Percentiles rank a stretch among this genome's conserved stretches.
Conservation (phyloP, 2,888 invertebrate genomes). For the Tenthredo distinguenda region DNA sequence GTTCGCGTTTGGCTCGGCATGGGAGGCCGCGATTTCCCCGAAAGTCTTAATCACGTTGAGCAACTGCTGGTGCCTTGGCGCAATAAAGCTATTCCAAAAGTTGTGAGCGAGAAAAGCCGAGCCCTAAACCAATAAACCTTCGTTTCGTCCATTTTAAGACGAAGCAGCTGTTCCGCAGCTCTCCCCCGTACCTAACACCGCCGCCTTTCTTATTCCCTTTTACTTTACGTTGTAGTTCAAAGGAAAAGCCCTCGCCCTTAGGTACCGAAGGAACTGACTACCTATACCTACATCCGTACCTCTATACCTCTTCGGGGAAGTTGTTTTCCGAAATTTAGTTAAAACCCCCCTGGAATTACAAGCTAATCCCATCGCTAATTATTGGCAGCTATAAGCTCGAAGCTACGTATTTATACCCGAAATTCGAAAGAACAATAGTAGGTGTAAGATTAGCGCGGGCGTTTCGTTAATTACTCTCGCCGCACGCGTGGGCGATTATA, state of each 20-base stretch:
- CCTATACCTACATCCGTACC: background rate
- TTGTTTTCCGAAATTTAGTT: constrained; percentile 28
- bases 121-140: constrained; percentile 71
- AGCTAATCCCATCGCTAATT: background rate
- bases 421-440: too few relatives aligned
- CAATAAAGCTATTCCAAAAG: constrained; percentile 42
- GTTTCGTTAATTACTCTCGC: background rate
- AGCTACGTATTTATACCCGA: too few relatives aligned
- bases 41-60: constrained; percentile 15
- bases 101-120: constrained; percentile 39
- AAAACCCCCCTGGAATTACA: background rate
- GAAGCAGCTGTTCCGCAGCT: constrained; percentile 61
- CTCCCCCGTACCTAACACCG: background rate
- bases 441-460: background rate
- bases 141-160: constrained; percentile 59
- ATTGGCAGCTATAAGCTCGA: background rate
- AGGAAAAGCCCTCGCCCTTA: constrained; percentile 17
- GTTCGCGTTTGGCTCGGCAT: too few relatives aligned
- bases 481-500: background rate
- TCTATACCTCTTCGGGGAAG: background rate
- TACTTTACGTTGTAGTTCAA: background rate
- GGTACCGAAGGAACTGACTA: background rate
- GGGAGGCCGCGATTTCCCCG: background rate
- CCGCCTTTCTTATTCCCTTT: background rate
- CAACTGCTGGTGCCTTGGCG: constrained; percentile 22